Base-by-base conservation (phyloP, 1,140 invertebrate species). In the Nephila pilipes region DNA sequence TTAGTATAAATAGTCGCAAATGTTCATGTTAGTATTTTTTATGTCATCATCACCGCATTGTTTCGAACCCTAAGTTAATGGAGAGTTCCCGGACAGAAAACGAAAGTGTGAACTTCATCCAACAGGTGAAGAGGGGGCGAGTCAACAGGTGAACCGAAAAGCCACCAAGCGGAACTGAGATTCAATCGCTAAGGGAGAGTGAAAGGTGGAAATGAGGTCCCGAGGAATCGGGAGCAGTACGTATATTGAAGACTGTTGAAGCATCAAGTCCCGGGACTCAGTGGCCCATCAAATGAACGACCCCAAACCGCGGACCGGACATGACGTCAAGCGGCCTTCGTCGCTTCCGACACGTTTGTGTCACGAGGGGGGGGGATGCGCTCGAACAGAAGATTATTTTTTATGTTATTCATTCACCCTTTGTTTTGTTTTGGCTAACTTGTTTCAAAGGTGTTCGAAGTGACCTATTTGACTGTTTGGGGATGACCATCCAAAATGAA, bases 271-370 rank as follows among this genome's bases (percentile, higher is more conserved):
- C 75, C 69, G 65, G 60, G 57, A 83, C 80, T 83, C 81, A 92
- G 29, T 92, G 81, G 90, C 14, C 91, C 91, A 87, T 93, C 91
- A 25, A 57, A 87, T 79, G 80, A 58, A 85, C 90, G 81, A 92
- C 90, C 90, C 89, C 80, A 91, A 91, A 91, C 89, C 89, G 57
- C 36, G 60, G 60, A 85, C 85, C 91, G 91, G 91, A 93, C 63
- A 85, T 93, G 91, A 93, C 91, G 91, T 93, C 91, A 93, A 46
- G 38, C 91, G 91, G 69, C 91, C 91, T 93, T 93, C 91, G 46
- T 87, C 91, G 91, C 85, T 93, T 93, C 91, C 91, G 91, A 92
- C 90, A 65, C 89, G 89, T 55, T 79, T 55, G 46, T 90, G 69
- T 90, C 65, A 54, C 32, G 54, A 32, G 79, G 57, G 87, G 87